Conservation (phyloP, 2,888 invertebrate genomes). For the Ectemnius lituratus region DNA sequence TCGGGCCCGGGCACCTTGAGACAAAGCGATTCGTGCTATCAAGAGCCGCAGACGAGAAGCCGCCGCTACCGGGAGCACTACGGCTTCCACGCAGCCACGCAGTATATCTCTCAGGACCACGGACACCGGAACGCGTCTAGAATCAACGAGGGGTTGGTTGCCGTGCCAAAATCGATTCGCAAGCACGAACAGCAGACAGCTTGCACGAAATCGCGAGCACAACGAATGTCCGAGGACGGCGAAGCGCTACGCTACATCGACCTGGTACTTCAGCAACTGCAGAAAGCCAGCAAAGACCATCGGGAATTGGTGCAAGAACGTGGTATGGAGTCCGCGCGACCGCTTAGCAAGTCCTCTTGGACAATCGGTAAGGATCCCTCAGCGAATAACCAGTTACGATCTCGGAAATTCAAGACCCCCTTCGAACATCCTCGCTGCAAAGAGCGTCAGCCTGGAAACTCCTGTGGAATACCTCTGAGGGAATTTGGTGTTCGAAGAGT, state of each 20-base stretch:
- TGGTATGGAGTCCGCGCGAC: slow-evolving; percentile 30
- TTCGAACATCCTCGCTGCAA: neutral
- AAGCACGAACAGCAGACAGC: slow-evolving; percentile 1
- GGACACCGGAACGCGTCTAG: neutral
- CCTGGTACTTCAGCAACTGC: slow-evolving; percentile 66
- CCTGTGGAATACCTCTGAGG: slow-evolving; percentile 12
- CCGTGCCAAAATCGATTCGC: neutral
- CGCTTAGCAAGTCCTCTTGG: slow-evolving; percentile 12
- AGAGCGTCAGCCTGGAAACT: neutral
- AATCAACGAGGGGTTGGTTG: neutral
- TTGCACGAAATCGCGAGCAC: slow-evolving; percentile 34
- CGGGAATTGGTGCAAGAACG: slow-evolving; percentile 67
- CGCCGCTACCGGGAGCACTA: slow-evolving; percentile 11
- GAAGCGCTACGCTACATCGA: slow-evolving; percentile 68
- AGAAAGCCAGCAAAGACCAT: slow-evolving; percentile 71
- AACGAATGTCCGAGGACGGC: slow-evolving; percentile 57
- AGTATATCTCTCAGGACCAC: slow-evolving; percentile 1
- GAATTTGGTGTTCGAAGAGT: slow-evolving; percentile 9
- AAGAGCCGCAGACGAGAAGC: slow-evolving; percentile 12
- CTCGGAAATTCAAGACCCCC: neutral
- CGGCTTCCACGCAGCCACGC: slow-evolving; percentile 14
- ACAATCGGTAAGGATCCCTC: neutral
- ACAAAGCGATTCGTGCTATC: slow-evolving; percentile 21
- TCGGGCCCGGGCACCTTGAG: slow-evolving; percentile 23
- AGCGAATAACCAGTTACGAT: neutral